Evolutionary conservation across 2,888 invertebrate species (phyloP).

Genomic region (Pyrrhia umbra): DNA sequence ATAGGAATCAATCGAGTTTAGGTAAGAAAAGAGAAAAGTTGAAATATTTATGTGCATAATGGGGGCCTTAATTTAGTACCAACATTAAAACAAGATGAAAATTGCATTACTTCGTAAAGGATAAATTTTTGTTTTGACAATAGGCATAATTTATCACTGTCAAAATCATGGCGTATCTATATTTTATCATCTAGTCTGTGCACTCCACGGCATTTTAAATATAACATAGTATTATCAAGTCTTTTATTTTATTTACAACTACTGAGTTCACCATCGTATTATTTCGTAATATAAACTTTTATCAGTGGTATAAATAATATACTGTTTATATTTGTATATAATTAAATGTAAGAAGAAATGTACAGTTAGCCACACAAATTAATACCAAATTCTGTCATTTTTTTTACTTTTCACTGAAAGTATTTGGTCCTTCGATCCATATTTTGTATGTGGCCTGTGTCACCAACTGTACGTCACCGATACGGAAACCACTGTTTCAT

Average conservation of each 20-base stretch:
- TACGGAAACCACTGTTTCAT: conserved; percentile 54
- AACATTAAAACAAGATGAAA: not conserved
- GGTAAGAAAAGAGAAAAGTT: conserved; percentile 7
- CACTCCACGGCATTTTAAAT: conserved; percentile 47
- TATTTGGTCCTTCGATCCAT: conserved; percentile 5
- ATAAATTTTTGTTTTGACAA: not conserved
- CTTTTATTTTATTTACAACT: conserved; percentile 48
- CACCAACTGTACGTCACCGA: conserved; percentile 42
- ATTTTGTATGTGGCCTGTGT: conserved; percentile 26
- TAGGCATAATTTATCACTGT: not conserved
- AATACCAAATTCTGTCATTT: not conserved
- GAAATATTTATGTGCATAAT: not conserved
- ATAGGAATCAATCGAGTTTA: not conserved
- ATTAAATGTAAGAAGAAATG: conserved; percentile 36
- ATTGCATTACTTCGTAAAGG: not conserved
- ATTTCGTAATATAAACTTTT: conserved; percentile 11
- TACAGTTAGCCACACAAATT: conserved; percentile 51
- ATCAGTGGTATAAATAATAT: conserved; percentile 38
- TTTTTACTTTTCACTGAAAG: not conserved
- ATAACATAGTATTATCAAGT: conserved; percentile 34
- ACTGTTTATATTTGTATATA: conserved; percentile 22
- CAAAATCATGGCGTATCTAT: conserved; percentile 46
- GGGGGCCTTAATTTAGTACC: not conserved
- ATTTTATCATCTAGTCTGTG: conserved; percentile 55
- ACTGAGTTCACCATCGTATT: conserved; percentile 24